phyloP scores from a whole-genome alignment of 2,888 invertebrate species.

The Oscheius sp. region DNA sequence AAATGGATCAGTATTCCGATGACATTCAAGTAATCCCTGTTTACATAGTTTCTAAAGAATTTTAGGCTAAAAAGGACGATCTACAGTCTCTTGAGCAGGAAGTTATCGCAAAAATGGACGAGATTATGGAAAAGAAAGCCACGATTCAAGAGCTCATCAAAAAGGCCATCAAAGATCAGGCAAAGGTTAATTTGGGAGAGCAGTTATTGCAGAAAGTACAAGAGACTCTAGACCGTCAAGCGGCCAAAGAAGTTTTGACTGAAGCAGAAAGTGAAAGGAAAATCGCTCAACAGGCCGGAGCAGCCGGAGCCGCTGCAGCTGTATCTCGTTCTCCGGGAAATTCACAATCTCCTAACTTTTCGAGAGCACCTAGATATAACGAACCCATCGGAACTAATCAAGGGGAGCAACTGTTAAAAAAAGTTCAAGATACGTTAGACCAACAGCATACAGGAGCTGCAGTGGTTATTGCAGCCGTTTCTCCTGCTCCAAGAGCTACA shows the following conservation, averaged over 20 bases:
- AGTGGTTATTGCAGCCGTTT: too few relatives aligned
- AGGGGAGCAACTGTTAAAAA: too few relatives aligned
- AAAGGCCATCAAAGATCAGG: conserved; percentile 22
- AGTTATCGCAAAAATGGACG: conserved; percentile 4
- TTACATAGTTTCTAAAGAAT: too few relatives aligned
- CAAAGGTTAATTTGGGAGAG: conserved; percentile 31
- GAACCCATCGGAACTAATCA: too few relatives aligned
- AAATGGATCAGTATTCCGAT: conserved; percentile 35
- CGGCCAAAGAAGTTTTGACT: conserved; percentile 37
- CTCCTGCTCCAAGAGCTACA: conserved; percentile 38
- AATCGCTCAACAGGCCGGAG: not conserved
- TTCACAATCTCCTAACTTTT: too few relatives aligned
- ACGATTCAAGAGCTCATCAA: conserved; percentile 37
- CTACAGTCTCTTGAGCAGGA: conserved; percentile 32
- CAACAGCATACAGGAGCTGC: too few relatives aligned
- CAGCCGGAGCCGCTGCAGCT: not conserved
- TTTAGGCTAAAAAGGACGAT: conserved; percentile 33
- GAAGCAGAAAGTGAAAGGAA: conserved; percentile 15
- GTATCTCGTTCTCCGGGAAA: too few relatives aligned
- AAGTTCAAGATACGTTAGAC: too few relatives aligned
- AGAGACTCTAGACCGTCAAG: conserved; percentile 39
- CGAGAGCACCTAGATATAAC: too few relatives aligned
- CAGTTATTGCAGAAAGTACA: conserved; percentile 36
- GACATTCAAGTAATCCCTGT: conserved; percentile 43
- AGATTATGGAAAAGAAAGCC: conserved; percentile 35